phyloP scores from a whole-genome alignment of 2,113 vertebrate species.

The Pedetes capensis region DNA sequence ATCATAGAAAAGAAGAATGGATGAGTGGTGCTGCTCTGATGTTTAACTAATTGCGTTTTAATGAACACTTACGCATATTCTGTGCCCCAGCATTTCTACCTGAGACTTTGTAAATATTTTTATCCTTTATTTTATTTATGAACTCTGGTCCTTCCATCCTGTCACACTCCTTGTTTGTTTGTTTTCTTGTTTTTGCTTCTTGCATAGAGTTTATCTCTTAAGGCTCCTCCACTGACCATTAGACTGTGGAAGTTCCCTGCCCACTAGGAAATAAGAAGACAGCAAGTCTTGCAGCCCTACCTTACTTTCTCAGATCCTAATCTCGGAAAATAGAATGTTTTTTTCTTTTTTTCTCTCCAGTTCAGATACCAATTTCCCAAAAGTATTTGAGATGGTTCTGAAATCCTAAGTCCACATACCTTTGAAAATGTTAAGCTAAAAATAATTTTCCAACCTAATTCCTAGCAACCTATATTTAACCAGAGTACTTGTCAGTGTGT shows the following conservation, averaged over 20 bases:
- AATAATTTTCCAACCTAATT: slow-evolving; percentile 38
- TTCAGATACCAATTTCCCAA: not conserved
- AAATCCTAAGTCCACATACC: slow-evolving; percentile 27
- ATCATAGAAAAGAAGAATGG: not conserved
- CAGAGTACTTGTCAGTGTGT: slow-evolving; percentile 67
- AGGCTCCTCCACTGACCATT: not conserved
- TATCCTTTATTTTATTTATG: not conserved
- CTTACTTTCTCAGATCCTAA: not conserved
- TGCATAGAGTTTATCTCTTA: not conserved
- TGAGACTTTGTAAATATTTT: not conserved
- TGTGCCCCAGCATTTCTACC: not conserved
- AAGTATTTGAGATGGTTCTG: not conserved
- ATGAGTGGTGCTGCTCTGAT: no score
- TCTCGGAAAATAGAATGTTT: not conserved
- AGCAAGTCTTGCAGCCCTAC: not conserved
- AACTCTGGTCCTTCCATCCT: not conserved
- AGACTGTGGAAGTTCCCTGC: not conserved
- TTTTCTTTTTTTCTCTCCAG: not conserved
- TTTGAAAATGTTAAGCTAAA: slow-evolving; percentile 53
- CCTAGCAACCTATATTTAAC: slow-evolving; percentile 72
- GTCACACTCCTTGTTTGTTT: not conserved
- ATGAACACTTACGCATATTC: no score
- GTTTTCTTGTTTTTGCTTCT: slow-evolving; percentile 1
- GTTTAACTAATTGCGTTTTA: no score
- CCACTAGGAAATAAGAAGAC: not conserved